Conservation (phyloP, 2,113 vertebrate species). For the Felis catus region F.catus_Fca126_mat1.0 CM031415.1:107342001-107342500, state of each 20-base stretch:
- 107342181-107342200: not conserved
- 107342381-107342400: conserved; percentile 88
- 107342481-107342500: conserved; percentile 90
- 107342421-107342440: conserved; percentile 86
- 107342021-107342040: not conserved
- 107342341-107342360: conserved; percentile 90
- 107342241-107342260: not conserved
- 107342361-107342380: conserved; percentile 89
- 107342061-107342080: not conserved
- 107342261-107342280: not conserved
- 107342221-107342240: not conserved
- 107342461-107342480: conserved; percentile 84
- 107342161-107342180: not conserved
- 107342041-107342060: not conserved
- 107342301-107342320: conserved; percentile 87
- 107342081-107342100: not conserved
- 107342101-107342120: not conserved
- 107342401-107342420: conserved; percentile 88
- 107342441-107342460: conserved; percentile 83
- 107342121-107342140: not conserved
- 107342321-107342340: conserved; percentile 97
- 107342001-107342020: not conserved
- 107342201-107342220: not conserved
- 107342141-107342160: not conserved
- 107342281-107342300: not conserved